Conservation (phyloP, 2,888 invertebrate genomes). For the Trisateles emortualis region DNA sequence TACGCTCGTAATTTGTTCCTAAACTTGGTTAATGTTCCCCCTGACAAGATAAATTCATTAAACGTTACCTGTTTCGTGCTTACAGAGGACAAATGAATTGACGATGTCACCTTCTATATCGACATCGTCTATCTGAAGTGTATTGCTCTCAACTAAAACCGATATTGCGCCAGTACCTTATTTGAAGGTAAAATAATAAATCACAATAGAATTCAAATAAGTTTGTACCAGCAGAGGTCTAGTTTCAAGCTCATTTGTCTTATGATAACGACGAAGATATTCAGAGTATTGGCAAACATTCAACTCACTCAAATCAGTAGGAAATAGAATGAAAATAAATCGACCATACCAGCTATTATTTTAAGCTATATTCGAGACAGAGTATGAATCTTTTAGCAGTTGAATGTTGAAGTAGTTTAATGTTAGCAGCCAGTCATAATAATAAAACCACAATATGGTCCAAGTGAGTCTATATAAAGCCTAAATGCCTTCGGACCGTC, state of each 20-base stretch:
- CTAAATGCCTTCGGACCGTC: conserved; percentile 33
- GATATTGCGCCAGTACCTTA: conserved; percentile 31
- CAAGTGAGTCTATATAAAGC: conserved; percentile 38
- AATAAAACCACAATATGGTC: conserved; percentile 34
- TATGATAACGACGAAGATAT: not conserved
- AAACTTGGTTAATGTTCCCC: conserved; percentile 81
- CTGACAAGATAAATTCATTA: conserved; percentile 85
- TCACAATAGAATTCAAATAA: conserved; percentile 16
- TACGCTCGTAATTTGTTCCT: conserved; percentile 81
- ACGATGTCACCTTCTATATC: conserved; percentile 54
- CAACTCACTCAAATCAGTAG: conserved; percentile 21
- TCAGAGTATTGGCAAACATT: conserved; percentile 23
- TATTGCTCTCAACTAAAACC: conserved; percentile 47
- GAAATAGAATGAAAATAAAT: conserved; percentile 11
- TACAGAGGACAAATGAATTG: conserved; percentile 60
- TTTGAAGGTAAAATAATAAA: conserved; percentile 19
- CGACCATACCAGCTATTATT: conserved; percentile 9
- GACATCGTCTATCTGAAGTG: conserved; percentile 59
- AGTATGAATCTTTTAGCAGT: not conserved
- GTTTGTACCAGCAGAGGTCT: conserved; percentile 13
- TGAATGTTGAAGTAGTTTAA: conserved; percentile 25
- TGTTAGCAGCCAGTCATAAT: conserved; percentile 21
- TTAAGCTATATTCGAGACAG: conserved; percentile 14
- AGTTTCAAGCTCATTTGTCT: not conserved
- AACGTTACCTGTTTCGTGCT: conserved; percentile 68